phyloP scores from a whole-genome alignment of 2,797 vertebrate genomes.

The Onychomys arenicola region DNA sequence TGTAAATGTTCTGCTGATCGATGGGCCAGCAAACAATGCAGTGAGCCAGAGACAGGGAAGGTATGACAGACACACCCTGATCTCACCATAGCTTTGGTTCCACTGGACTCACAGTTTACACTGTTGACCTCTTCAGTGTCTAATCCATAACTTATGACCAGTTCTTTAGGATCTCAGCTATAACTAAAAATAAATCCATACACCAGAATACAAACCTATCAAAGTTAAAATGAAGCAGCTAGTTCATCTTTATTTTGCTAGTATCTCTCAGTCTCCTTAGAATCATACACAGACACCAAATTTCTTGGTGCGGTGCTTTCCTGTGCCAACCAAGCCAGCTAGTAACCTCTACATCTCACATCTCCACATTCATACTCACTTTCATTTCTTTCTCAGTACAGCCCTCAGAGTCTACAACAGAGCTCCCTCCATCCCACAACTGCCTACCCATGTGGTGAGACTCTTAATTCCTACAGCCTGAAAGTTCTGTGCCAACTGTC shows the following conservation, averaged over 20 bases:
- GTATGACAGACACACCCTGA: background rate
- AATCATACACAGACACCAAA: background rate
- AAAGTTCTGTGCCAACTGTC: background rate
- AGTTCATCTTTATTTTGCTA: constrained; percentile 38
- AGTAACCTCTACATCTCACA: background rate
- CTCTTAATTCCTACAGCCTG: background rate
- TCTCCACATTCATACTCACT: background rate
- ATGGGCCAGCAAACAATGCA: background rate
- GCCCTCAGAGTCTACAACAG: background rate
- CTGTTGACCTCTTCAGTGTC: background rate
- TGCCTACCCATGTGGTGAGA: background rate
- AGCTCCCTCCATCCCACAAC: background rate
- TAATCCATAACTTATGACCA: background rate
- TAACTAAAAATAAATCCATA: background rate
- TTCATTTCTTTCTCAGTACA: background rate
- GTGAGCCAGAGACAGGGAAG: background rate
- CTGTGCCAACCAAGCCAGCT: background rate
- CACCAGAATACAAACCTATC: constrained; percentile 31
- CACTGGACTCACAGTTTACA: background rate
- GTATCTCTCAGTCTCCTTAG: background rate
- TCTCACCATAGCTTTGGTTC: background rate
- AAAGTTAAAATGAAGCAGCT: background rate
- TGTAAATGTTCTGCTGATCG: background rate
- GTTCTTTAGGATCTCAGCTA: background rate
- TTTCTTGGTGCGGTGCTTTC: background rate